Evolutionary conservation across 2,888 invertebrate genomes (phyloP).

Genomic region (Busseola fusca): DNA sequence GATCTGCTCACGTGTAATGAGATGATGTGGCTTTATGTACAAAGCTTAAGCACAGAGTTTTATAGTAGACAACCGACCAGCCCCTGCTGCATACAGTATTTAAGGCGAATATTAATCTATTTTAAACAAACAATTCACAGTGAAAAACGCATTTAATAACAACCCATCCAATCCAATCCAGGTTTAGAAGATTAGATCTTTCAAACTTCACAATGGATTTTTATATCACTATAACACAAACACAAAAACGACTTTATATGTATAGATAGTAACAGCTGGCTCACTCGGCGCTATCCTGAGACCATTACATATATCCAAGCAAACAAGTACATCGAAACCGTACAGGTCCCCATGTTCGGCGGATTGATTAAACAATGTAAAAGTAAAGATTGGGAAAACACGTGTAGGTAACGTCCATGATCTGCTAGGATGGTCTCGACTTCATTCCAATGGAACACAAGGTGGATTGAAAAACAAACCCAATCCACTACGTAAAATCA

Average conservation of each 20-base stretch:
- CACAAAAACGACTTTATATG: background rate
- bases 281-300: background rate
- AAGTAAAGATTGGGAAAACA: background rate
- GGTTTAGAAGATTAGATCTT: too few relatives aligned
- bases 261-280: background rate
- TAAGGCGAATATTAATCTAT: background rate
- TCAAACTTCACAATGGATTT: too few relatives aligned
- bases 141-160: background rate
- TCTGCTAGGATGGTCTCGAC: background rate
- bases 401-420: background rate
- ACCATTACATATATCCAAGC: too few relatives aligned
- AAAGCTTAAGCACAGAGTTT: background rate
- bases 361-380: background rate
- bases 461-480: background rate
- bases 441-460: background rate
- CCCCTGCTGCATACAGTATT: background rate
- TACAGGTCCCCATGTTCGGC: background rate
- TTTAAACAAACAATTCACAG: background rate
- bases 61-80: background rate
- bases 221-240: too few relatives aligned
- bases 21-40: background rate
- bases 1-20: slow-evolving; percentile 81
- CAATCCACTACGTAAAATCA: background rate
- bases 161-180: too few relatives aligned
- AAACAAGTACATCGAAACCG: background rate